Evolutionary conservation across 2,888 invertebrate species (phyloP), one percentile per base, ranked within the genome.

Genomic region (Eubasilissa splendida): DNA sequence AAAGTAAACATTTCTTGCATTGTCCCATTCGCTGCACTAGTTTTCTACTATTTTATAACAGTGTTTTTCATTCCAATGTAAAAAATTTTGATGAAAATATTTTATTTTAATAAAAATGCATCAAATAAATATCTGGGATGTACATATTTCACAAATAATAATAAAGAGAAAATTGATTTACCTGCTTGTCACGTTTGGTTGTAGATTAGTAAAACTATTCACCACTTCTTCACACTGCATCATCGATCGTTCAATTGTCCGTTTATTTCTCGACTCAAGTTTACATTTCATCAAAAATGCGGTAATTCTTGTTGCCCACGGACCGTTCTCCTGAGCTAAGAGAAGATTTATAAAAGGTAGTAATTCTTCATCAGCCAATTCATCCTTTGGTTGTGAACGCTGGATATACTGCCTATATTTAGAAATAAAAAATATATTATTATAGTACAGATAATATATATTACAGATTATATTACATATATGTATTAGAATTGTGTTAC

Each of bases 161-260:
- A 42, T 42, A 42, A 42, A 42, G 42, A 4, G 3, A 42, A 42
- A 1, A 42, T 42, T 42, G 42, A 42, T 42, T 42, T 75, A 82
- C 82, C 83, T 80, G 63, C 53, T 77, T n/a, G 71, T 77, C 12
- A 79, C 74, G 12, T 65, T 77, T 7, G 81, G 79, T 31, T 59
- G 12, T 33, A n/a, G 22, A n/a, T 60, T 71, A 22, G 56, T 53
- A 60, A 81, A 80, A 59, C 63, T 91, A 83, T 93, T 93, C 4
- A 96, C 92, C 56, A 96, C 90, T 85, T 95, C 93, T 88, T 97
- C 96, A 84, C 95, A 92, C 88, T 98, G 98, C 86, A 93, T 91
- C 92, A 98, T 93, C 33, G 97, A 94, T 59, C 99, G 91, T 86
- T 98, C 98, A 12, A 98, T 94, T 0, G 96, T 95, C 78, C 98